Conservation (phyloP, 2,797 vertebrate species). For the Paguma larvata region DNA sequence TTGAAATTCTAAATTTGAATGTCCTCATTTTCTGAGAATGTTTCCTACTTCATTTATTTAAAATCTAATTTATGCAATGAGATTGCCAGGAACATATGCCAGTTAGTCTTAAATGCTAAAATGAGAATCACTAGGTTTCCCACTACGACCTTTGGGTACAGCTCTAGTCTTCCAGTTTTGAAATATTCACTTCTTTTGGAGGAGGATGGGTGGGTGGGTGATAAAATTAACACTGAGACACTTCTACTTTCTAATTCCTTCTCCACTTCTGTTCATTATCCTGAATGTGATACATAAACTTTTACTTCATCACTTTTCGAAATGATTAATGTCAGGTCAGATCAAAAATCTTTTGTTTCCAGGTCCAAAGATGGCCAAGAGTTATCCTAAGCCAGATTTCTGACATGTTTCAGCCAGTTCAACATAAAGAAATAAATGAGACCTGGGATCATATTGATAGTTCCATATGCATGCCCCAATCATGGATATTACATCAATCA, state of each 20-base stretch:
- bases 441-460: not conserved
- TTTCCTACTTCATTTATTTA: slow-evolving; percentile 78
- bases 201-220: not conserved
- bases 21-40: slow-evolving; percentile 77
- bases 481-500: not conserved
- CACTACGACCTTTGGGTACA: slow-evolving; percentile 64
- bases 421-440: not conserved
- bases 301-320: slow-evolving; percentile 50
- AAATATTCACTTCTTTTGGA: slow-evolving; percentile 54
- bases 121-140: slow-evolving; percentile 72
- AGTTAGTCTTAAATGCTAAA: slow-evolving; percentile 79
- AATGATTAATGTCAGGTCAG: slow-evolving; percentile 23
- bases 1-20: slow-evolving; percentile 78
- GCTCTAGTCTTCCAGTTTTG: slow-evolving; percentile 59
- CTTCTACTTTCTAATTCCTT: slow-evolving; percentile 48
- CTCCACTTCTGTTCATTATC: slow-evolving; percentile 43
- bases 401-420: not conserved
- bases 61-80: slow-evolving; percentile 81
- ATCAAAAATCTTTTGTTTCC: not conserved
- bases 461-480: no score
- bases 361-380: not conserved
- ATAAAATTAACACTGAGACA: slow-evolving; percentile 58
- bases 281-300: not conserved
- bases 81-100: slow-evolving; percentile 82
- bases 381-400: not conserved